Evolutionary conservation across 1,140 invertebrate genomes (phyloP).

Genomic region (Formica exsecta): DNA sequence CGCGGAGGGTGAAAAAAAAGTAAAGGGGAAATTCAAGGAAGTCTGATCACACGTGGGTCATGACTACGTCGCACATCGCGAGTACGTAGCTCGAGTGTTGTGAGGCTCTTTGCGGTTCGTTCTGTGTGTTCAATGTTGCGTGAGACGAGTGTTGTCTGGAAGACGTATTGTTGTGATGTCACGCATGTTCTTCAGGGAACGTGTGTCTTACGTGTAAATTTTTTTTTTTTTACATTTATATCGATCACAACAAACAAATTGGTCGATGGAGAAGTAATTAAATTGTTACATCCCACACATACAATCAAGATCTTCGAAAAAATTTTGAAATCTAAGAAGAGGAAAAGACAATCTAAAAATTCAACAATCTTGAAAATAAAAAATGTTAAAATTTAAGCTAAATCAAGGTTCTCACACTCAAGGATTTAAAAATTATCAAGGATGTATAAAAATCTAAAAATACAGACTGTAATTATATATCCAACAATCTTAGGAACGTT

Average conservation of each 20-base stretch:
- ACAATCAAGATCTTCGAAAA: too few relatives aligned
- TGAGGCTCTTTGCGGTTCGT: not conserved
- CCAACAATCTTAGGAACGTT: not conserved
- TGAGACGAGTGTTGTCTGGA: slow-evolving; percentile 23
- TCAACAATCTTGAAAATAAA: not conserved
- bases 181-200: slow-evolving; percentile 10
- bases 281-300: not conserved
- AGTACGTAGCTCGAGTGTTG: slow-evolving; percentile 16
- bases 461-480: not conserved
- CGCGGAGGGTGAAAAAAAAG: slow-evolving; percentile 68
- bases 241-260: not conserved
- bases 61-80: slow-evolving; percentile 57
- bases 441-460: not conserved
- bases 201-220: not conserved
- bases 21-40: slow-evolving; percentile 54
- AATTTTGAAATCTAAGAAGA: not conserved
- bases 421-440: not conserved
- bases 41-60: slow-evolving; percentile 70
- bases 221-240: not conserved
- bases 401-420: not conserved
- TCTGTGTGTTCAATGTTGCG: slow-evolving; percentile 42
- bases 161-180: slow-evolving; percentile 28
- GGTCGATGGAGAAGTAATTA: not conserved
- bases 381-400: not conserved
- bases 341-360: not conserved